A percentile compares a stretch with the other conserved stretches of the same genome.
phyloP scores from a whole-genome alignment of 2,888 invertebrate species.

The Pristionchus japonicus region DNA sequence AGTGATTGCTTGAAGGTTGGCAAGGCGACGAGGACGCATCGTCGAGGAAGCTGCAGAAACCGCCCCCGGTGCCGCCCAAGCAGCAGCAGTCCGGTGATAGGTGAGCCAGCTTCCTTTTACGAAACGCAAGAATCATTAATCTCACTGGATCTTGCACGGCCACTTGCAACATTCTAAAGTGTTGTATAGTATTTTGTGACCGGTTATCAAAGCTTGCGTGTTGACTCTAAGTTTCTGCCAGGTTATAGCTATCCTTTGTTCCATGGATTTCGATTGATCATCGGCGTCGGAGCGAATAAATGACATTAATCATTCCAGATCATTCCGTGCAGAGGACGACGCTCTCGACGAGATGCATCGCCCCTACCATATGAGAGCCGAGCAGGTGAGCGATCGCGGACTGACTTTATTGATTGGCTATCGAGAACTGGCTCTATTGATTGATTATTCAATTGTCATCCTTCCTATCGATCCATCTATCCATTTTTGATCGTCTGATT shows the following conservation, averaged over 20 bases:
- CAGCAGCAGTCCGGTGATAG: not conserved
- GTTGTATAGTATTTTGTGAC: too few species aligned
- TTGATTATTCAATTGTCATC: too few species aligned
- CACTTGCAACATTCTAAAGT: too few species aligned
- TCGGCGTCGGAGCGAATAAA: too few species aligned
- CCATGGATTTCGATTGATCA: too few species aligned
- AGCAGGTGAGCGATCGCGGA: conserved; percentile 4
- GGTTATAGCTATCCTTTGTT: too few species aligned
- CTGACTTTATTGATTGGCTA: not conserved
- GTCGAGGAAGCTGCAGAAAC: not conserved
- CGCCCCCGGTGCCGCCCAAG: conserved; percentile 39
- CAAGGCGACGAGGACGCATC: conserved; percentile 36
- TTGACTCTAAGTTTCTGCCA: too few species aligned
- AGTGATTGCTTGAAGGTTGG: not conserved
- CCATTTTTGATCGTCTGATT: not conserved
- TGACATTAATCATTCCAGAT: not conserved
- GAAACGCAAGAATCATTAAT: too few species aligned
- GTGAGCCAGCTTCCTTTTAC: not conserved
- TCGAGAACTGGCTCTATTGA: not conserved
- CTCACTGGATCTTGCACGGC: too few species aligned
- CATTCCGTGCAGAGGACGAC: conserved; percentile 18
- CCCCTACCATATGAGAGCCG: conserved; percentile 20
- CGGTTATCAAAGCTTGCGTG: too few species aligned
- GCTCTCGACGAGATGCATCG: conserved; percentile 43
- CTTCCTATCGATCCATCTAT: too few species aligned